Evolutionary conservation across 2,113 vertebrate genomes (phyloP), one percentile per base, ranked within the genome.

Genomic region (Misgurnus mizolepis): DNA sequence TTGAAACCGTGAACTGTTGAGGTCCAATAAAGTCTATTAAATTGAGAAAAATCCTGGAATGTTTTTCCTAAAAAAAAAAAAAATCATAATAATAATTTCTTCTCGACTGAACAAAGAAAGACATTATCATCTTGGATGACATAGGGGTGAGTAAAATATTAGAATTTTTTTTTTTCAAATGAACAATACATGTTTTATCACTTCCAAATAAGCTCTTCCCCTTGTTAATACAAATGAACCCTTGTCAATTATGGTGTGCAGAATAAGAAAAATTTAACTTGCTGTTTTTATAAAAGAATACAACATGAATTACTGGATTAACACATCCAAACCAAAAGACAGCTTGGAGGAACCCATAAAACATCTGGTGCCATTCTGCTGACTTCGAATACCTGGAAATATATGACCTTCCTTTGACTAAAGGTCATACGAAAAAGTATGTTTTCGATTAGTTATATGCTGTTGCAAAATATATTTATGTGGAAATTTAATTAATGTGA

Each of bases 321-420:
- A 76, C 5, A 14, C 58, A 50, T 64, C 18, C 64, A 76, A 76
- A 76, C 47, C 73, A 76, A 18, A 76, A 76, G 43, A 22, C 8
- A 39, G 41, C 47, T 50, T 60, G 65, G 61, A 45, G 62, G 70
- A 62, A 80, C 34, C 27, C 67, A 60, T 71, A 55, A 6, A 67
- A 78, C 83, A 84, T 81, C 74, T 84, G 79, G 79, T 72, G 78
- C 62, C 60, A 65, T 66, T 50, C 60, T 82, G 50, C 69, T 27
- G 65, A 62, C n/a, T 73, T 49, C 12, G 40, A 66, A 82, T 64
- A 69, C 73, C 27, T 70, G 62, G 80, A 43, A 77, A 76, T 65
- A 70, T 69, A 55, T 45, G 60, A 45, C 68, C 4, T 49, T 71
- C 66, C 43, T 40, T 50, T 62, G 39, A 76, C 61, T 70, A 34